Evolutionary conservation across 2,888 invertebrate species (phyloP).

Genomic region (Diadegma fenestrale): DNA sequence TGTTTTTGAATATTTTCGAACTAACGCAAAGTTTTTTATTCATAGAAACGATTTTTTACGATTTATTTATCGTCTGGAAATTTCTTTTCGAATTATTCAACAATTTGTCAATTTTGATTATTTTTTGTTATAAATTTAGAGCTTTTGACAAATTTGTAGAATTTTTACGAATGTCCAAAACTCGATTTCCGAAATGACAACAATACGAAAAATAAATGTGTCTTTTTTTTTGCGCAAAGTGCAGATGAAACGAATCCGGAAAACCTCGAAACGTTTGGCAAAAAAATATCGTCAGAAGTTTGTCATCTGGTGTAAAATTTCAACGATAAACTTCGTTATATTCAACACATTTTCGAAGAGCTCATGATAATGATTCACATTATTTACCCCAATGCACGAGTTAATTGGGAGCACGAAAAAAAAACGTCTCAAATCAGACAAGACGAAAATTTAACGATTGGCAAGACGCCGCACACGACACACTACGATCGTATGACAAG

Average conservation of each 20-base stretch:
- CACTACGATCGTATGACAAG: background rate
- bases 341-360: background rate
- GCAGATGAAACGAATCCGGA: background rate
- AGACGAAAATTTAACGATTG: conserved; percentile 25
- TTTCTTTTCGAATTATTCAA: background rate
- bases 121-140: background rate
- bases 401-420: background rate
- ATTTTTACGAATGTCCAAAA: background rate
- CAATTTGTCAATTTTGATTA: background rate
- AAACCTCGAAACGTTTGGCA: background rate
- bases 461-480: background rate
- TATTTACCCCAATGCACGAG: background rate
- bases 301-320: background rate
- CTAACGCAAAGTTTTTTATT: background rate
- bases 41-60: background rate
- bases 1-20: background rate
- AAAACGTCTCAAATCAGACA: background rate
- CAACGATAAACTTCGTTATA: background rate
- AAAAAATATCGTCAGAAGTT: background rate
- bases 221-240: background rate
- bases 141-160: background rate
- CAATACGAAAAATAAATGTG: too few relatives aligned
- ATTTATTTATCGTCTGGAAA: background rate
- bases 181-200: background rate
- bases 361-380: background rate